Conservation (phyloP, 2,113 vertebrate species). For the Saccopteryx leptura region DNA sequence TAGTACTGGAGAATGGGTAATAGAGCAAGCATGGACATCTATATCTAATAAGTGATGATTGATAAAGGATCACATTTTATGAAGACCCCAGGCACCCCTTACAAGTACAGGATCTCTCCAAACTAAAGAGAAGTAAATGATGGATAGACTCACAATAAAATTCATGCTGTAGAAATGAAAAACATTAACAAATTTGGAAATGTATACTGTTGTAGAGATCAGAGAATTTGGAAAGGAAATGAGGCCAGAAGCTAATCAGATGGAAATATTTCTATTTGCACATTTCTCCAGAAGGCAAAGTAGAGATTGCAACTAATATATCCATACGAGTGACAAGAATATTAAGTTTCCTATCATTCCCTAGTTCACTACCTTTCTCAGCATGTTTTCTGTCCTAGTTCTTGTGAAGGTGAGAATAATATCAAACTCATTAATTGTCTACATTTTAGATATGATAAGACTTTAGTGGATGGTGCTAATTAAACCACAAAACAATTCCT, state of each 20-base stretch:
- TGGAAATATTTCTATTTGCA: slow-evolving; percentile 90
- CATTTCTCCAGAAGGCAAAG: slow-evolving; percentile 88
- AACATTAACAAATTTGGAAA: slow-evolving; percentile 79
- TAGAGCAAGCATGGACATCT: neutral
- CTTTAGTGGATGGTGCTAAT: slow-evolving; percentile 91
- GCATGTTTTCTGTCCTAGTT: slow-evolving; percentile 88
- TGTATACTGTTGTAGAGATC: slow-evolving; percentile 77
- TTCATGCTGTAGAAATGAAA: slow-evolving; percentile 38
- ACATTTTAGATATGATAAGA: slow-evolving; percentile 91
- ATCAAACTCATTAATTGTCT: slow-evolving; percentile 92
- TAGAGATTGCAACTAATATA: slow-evolving; percentile 79
- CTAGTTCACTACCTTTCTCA: slow-evolving; percentile 84
- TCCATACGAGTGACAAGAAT: slow-evolving; percentile 86
- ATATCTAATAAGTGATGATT: neutral
- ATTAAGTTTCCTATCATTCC: slow-evolving; percentile 87
- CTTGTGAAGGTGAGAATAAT: slow-evolving; percentile 90
- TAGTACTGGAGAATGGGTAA: neutral
- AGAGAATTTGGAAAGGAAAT: slow-evolving; percentile 84
- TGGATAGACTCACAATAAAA: slow-evolving; percentile 11
- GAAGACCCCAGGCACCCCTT: neutral
- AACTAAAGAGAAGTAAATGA: neutral
- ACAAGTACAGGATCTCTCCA: neutral
- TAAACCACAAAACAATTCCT: slow-evolving; percentile 92
- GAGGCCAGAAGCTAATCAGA: slow-evolving; percentile 88
- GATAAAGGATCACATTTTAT: slow-evolving; percentile 38